These are phyloP conservation scores for Polylopha cassiicola DNA, from an alignment of 2,888 invertebrate genomes.

Conservation along the genomic window DNA sequence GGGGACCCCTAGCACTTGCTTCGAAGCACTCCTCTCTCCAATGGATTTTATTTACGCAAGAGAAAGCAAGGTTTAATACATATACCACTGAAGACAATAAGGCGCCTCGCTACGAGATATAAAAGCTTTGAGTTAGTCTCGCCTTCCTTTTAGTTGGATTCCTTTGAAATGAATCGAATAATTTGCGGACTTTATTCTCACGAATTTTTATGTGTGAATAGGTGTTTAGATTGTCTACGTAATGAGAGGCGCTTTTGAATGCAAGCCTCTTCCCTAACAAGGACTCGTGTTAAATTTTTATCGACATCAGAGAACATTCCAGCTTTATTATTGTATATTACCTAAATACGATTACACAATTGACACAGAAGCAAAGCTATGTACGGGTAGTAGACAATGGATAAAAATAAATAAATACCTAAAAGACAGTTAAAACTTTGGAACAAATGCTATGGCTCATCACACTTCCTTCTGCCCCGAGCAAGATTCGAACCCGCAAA, in stretches of 20 bases:
- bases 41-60: conserved; percentile 76
- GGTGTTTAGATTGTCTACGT: conserved; percentile 51
- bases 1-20: conserved; percentile 55
- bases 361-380: too few relatives aligned
- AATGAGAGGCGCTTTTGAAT: conserved; percentile 34
- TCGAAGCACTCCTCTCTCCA: conserved; percentile 62
- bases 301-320: not conserved
- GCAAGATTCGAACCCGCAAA: too few relatives aligned
- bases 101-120: conserved; percentile 72
- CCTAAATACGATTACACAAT: too few relatives aligned
- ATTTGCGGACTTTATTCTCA: conserved; percentile 70
- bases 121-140: conserved; percentile 76
- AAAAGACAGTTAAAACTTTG: too few relatives aligned
- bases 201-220: conserved; percentile 58
- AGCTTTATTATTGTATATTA: not conserved
- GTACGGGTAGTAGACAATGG: too few relatives aligned
- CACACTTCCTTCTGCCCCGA: too few relatives aligned
- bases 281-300: not conserved
- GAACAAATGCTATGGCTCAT: too few relatives aligned
- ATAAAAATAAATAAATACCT: too few relatives aligned
- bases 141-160: conserved; percentile 71
- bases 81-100: conserved; percentile 75
- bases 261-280: not conserved
- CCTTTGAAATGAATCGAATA: conserved; percentile 77
- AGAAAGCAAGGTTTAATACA: conserved; percentile 75